Conservation (phyloP, 2,888 invertebrate species). For the Nemotelus nigrinus region DNA sequence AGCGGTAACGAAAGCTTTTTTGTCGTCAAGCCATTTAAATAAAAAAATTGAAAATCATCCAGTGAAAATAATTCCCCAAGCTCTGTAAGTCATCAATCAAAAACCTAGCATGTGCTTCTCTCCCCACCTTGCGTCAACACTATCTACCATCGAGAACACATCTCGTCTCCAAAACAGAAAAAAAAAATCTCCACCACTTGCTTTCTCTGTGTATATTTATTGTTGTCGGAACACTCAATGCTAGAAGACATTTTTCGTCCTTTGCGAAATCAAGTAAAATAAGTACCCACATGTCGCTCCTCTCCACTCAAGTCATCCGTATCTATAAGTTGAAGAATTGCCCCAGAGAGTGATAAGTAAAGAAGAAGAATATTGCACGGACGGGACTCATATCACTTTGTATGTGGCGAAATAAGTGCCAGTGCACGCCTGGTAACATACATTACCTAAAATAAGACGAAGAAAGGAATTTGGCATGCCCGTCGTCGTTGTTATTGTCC, state of each 20-base stretch:
- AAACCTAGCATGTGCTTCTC: too few relatives aligned
- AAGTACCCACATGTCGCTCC: not conserved
- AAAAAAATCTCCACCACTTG: too few relatives aligned
- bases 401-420: not conserved
- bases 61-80: too few relatives aligned
- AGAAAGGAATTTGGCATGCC: too few relatives aligned
- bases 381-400: not conserved
- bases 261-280: not conserved
- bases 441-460: slow-evolving; percentile 1
- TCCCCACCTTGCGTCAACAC: too few relatives aligned
- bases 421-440: slow-evolving; percentile 1
- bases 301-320: not conserved
- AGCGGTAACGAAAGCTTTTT: too few relatives aligned
- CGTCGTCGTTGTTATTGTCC: too few relatives aligned
- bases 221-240: not conserved
- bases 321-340: not conserved
- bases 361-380: not conserved
- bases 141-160: too few relatives aligned
- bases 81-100: too few relatives aligned
- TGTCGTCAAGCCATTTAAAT: too few relatives aligned
- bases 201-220: not conserved
- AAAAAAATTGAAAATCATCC: too few relatives aligned
- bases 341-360: not conserved
- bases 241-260: not conserved
- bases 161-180: too few relatives aligned